These are phyloP conservation scores for Tinea trinotella DNA, from an alignment of 2,888 invertebrate species.

Conservation along the genomic window DNA sequence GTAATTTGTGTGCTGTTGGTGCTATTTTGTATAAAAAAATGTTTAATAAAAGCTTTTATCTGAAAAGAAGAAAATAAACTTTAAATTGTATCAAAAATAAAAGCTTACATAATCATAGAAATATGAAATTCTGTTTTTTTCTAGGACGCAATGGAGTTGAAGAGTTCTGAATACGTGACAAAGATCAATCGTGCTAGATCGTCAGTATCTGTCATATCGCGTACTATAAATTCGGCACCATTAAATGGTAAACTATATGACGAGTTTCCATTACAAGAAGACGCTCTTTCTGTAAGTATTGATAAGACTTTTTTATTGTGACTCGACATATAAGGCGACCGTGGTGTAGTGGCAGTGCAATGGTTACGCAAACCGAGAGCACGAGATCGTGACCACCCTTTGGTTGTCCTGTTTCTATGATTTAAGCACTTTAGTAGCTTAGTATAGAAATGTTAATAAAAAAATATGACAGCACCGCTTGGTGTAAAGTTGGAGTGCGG, in stretches of 20 bases:
- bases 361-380: neutral
- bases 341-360: too few species aligned
- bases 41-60: too few species aligned
- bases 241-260: slow-evolving; percentile 75
- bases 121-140: slow-evolving; percentile 4
- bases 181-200: slow-evolving; percentile 68
- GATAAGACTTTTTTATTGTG: neutral
- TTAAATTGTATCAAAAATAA: too few species aligned
- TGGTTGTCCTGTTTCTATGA: too few species aligned
- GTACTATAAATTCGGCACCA: slow-evolving; percentile 67
- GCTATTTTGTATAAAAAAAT: too few species aligned
- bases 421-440: too few species aligned
- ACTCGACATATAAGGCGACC: neutral
- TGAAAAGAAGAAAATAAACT: too few species aligned
- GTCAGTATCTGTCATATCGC: slow-evolving; percentile 58
- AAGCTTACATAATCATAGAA: too few species aligned
- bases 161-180: slow-evolving; percentile 48
- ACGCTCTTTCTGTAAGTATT: slow-evolving; percentile 60
- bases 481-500: too few species aligned
- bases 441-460: too few species aligned
- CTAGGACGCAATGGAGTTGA: slow-evolving; percentile 27
- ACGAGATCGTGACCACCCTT: neutral
- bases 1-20: too few species aligned
- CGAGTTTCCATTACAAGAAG: slow-evolving; percentile 76
- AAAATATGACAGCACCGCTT: too few species aligned